Percentiles rank a stretch among this genome's conserved stretches.
phyloP scores from a whole-genome alignment of 2,797 vertebrate species.

The Prionace glauca region DNA sequence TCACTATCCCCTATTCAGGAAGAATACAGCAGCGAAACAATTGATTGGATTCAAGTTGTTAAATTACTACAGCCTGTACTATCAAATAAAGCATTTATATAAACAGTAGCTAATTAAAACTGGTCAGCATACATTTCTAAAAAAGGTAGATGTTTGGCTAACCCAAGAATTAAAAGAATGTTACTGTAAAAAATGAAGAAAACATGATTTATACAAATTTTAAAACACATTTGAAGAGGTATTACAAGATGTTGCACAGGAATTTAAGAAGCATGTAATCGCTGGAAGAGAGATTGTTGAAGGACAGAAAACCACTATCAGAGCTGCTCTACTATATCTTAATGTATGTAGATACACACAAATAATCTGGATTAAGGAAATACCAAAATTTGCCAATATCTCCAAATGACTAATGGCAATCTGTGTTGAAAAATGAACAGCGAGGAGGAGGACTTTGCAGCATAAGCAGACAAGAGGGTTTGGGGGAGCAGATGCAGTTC shows the following conservation, averaged over 20 bases:
- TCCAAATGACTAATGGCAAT: not conserved
- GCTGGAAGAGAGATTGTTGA: not conserved
- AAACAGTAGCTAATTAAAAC: not conserved
- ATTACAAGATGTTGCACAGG: not conserved
- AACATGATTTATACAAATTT: not conserved
- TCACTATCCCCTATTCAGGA: not conserved
- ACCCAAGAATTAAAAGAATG: not conserved
- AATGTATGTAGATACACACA: not conserved
- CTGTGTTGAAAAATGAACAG: not conserved
- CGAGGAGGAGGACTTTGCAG: not conserved
- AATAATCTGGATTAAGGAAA: not conserved
- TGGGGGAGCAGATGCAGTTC: not conserved
- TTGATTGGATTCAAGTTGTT: not conserved
- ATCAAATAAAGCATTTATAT: not conserved
- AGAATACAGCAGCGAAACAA: not conserved
- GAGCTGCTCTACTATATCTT: not conserved
- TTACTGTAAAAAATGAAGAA: not conserved
- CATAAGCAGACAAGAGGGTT: not conserved
- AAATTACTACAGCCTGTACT: not conserved
- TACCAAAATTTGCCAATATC: not conserved
- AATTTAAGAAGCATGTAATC: not conserved
- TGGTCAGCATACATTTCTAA: not conserved
- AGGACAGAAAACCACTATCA: not conserved
- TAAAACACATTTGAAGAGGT: not conserved
- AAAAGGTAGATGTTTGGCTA: not conserved